phyloP scores from a whole-genome alignment of 2,888 invertebrate species.

The Caenorhabditis sp. region DNA sequence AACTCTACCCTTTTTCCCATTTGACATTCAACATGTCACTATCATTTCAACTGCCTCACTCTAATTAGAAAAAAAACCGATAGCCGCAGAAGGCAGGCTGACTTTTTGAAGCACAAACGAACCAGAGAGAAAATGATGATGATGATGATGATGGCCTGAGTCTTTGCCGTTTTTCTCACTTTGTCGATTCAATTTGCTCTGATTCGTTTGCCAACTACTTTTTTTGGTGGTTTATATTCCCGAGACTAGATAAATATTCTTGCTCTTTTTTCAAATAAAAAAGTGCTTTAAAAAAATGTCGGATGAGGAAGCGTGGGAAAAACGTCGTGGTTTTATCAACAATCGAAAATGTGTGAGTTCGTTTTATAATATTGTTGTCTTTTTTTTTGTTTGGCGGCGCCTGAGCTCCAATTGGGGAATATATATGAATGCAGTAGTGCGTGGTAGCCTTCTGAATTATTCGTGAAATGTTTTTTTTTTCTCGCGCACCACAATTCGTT shows the following conservation, averaged over 20 bases:
- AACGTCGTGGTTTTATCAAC: conserved; percentile 33
- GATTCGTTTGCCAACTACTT: neutral
- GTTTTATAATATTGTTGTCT: no score
- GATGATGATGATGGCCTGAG: conserved; percentile 1
- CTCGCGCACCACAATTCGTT: neutral
- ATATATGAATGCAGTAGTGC: neutral
- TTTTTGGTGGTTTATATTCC: neutral
- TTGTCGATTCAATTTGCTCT: neutral
- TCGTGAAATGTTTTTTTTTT: neutral
- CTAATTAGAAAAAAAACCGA: conserved; percentile 36
- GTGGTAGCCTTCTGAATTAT: neutral
- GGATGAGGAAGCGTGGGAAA: conserved; percentile 35
- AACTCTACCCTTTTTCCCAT: conserved; percentile 1
- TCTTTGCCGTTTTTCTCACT: neutral
- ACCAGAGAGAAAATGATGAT: conserved; percentile 5
- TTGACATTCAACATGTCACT: conserved; percentile 27
- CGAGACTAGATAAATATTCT: neutral
- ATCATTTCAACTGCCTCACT: conserved; percentile 29
- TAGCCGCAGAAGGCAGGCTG: conserved; percentile 7
- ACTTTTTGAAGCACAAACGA: neutral
- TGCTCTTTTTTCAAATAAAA: neutral
- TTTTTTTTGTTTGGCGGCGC: no score
- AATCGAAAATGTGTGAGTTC: conserved; percentile 42
- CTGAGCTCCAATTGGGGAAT: no score
- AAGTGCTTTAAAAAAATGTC: neutral